Evolutionary conservation across 1,140 invertebrate species (phyloP), one percentile per base, ranked within the genome.

Genomic region (Eriosoma lanigerum): DNA sequence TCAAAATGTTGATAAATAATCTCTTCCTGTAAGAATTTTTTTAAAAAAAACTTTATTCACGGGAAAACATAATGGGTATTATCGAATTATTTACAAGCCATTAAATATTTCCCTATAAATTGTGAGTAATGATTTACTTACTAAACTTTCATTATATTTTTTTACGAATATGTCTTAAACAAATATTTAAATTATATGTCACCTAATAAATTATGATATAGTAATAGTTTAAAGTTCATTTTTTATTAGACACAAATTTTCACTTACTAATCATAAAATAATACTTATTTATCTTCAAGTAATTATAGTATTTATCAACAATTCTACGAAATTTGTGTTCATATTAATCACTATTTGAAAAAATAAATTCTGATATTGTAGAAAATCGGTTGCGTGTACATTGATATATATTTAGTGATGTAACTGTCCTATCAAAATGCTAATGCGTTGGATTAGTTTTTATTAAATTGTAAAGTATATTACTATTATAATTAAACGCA

Each of bases 41-140:
- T 21, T n/a, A n/a, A n/a, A n/a, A n/a, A 48, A 48, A 68, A 48
- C 66, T 68, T 68, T 68, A 68, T 68, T 68, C 15, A 9, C 13
- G 15, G 44, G 21, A 48, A 68, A 68, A 48, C 66, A 68, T 48
- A 48, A 48, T 68, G 38, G 21, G 13, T 5, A 52, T 10, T 19
- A 32, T 29, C 50, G 54, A 73, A 73, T 73, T 73, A 73, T 32
- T 54, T 73, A 73, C 70, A 32, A 73, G 19, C n/a, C 70, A 52
- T 73, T 73, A 73, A 54, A 73, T 73, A 32, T 52, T 54, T 52
- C 24, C 29, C 19, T 73, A 46, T 46, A 46, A 68, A 46, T 48
- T 68, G 15, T 21, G 15, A 68, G 21, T 46, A 17, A 68, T 48
- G 44, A 68, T 68, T 24, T 48, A 26, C 46, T 38, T 4, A 38